Conservation (phyloP, 2,113 vertebrate genomes). For the Clupea harengus region DNA sequence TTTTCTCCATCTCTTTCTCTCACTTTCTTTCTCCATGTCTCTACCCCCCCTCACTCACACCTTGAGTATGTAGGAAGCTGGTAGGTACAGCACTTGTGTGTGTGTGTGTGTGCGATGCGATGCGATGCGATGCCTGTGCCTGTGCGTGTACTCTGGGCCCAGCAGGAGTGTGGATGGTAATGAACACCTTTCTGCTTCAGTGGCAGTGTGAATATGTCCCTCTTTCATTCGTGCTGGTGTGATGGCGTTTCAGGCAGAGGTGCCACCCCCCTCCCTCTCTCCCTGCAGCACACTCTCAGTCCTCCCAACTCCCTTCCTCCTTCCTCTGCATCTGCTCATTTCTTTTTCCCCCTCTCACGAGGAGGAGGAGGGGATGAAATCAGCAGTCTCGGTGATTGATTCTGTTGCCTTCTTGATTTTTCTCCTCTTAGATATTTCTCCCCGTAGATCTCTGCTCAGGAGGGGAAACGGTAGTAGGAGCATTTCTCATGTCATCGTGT, state of each 20-base stretch:
- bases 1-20: neutral
- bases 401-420: conserved; percentile 9
- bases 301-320: neutral
- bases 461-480: neutral
- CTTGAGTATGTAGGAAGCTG: neutral
- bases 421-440: neutral
- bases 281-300: neutral
- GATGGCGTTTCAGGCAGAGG: conserved; percentile 32
- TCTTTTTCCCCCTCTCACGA: neutral
- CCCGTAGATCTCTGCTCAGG: neutral
- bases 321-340: conserved; percentile 4
- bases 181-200: conserved; percentile 20
- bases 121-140: neutral
- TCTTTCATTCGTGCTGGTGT: conserved; percentile 11
- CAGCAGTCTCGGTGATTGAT: conserved; percentile 16
- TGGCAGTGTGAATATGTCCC: conserved; percentile 11
- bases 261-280: conserved; percentile 23
- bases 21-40: neutral
- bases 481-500: neutral
- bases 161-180: neutral
- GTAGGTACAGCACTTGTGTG: neutral
- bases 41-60: neutral
- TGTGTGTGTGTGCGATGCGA: neutral
- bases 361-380: neutral
- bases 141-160: neutral